These are phyloP conservation scores for Columbina picui DNA, from an alignment of 2,113 vertebrate genomes.

Conservation along the genomic window DNA sequence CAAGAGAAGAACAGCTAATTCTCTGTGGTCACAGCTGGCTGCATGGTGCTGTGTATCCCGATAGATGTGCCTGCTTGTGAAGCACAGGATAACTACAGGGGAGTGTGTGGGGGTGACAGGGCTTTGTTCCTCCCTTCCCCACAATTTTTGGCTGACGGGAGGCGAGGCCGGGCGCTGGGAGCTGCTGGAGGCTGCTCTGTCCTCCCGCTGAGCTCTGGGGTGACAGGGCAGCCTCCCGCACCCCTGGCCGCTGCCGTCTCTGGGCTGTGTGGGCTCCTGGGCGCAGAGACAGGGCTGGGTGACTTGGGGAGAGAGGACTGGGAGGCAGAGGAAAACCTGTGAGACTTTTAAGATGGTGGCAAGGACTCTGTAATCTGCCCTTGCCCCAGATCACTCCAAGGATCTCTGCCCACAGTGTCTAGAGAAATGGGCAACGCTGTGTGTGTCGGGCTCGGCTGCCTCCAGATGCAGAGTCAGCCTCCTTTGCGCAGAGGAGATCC, in stretches of 20 bases:
- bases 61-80: slow-evolving; percentile 31
- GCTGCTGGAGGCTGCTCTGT: not conserved
- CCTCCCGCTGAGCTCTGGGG: not conserved
- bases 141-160: not conserved
- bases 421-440: not conserved
- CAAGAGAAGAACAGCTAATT: not conserved
- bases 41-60: not conserved
- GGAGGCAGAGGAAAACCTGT: not conserved
- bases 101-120: not conserved
- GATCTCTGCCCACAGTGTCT: not conserved
- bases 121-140: slow-evolving; percentile 53
- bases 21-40: slow-evolving; percentile 17
- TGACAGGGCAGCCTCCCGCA: not conserved
- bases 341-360: not conserved
- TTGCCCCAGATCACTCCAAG: not conserved
- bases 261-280: not conserved
- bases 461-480: not conserved
- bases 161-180: not conserved
- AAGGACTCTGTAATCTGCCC: not conserved
- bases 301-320: not conserved
- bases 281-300: not conserved
- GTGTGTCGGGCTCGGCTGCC: not conserved
- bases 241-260: not conserved
- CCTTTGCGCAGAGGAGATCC: not conserved
- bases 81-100: slow-evolving; percentile 24